These are phyloP conservation scores for Idaea aversata DNA, from an alignment of 2,888 invertebrate species.

Conservation along the genomic window DNA sequence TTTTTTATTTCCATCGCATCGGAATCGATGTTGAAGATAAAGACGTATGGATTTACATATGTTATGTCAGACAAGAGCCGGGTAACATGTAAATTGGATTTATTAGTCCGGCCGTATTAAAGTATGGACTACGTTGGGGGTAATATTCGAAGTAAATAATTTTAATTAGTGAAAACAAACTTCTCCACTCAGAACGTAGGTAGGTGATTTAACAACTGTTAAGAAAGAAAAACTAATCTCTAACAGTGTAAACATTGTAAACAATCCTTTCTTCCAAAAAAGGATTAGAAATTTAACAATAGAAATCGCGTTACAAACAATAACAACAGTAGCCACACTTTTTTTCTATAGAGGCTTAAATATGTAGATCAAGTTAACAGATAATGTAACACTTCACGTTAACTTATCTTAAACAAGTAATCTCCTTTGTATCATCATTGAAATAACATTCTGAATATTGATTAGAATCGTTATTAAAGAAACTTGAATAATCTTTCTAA, in stretches of 20 bases:
- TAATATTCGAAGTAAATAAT: slow-evolving; percentile 29
- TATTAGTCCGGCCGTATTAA: slow-evolving; percentile 72
- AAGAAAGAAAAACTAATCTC: slow-evolving; percentile 9
- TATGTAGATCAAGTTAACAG: slow-evolving; percentile 50
- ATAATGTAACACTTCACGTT: slow-evolving; percentile 55
- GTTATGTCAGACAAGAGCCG: slow-evolving; percentile 75
- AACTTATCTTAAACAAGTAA: slow-evolving; percentile 57
- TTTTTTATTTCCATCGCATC: slow-evolving; percentile 60
- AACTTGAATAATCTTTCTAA: slow-evolving; percentile 18
- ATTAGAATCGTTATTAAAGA: slow-evolving; percentile 35
- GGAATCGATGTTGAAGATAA: slow-evolving; percentile 77
- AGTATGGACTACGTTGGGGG: slow-evolving; percentile 65
- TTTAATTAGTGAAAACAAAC: slow-evolving; percentile 14
- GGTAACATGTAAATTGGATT: slow-evolving; percentile 77
- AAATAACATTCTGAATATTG: slow-evolving; percentile 34
- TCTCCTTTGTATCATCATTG: slow-evolving; percentile 46
- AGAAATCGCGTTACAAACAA: slow-evolving; percentile 67
- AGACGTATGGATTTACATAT: slow-evolving; percentile 79
- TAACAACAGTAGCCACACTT: slow-evolving; percentile 60
- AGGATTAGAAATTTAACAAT: slow-evolving; percentile 60
- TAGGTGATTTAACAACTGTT: slow-evolving; percentile 1
- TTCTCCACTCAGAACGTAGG: neutral
- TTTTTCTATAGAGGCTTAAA: slow-evolving; percentile 44
- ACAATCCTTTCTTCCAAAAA: slow-evolving; percentile 57
- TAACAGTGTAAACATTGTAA: slow-evolving; percentile 21